Percentiles rank a stretch among this genome's conserved stretches.
Evolutionary conservation across 2,888 invertebrate genomes (phyloP).

Genomic region (Lamellibrachia satsuma): DNA sequence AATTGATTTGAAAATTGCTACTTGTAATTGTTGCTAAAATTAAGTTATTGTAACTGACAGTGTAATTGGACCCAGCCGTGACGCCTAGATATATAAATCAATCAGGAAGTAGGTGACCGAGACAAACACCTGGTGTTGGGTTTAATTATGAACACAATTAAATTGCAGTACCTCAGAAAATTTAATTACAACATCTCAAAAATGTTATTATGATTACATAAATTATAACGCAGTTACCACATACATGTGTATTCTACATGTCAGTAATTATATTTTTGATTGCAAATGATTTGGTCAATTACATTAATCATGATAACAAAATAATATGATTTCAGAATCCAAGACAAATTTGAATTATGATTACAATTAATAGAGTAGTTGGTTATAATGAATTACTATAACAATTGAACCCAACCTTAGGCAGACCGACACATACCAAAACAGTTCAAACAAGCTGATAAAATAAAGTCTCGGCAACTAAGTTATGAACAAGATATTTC

Average conservation of each 20-base stretch:
- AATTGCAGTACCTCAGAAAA: background rate
- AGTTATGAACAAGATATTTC: background rate
- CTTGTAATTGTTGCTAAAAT: background rate
- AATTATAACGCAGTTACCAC: too few species aligned
- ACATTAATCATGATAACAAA: background rate
- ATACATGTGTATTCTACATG: too few species aligned
- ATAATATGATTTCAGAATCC: background rate
- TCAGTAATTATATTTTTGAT: background rate
- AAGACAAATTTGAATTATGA: background rate
- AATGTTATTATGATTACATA: too few species aligned
- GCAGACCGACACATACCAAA: background rate
- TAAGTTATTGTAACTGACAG: background rate
- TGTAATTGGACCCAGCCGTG: background rate
- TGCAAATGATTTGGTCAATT: background rate
- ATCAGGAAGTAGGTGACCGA: background rate
- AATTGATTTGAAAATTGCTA: background rate
- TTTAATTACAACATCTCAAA: too few species aligned
- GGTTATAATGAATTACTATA: background rate
- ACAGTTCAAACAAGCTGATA: background rate
- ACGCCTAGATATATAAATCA: background rate
- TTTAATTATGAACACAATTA: background rate
- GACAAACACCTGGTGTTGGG: background rate
- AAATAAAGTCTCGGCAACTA: background rate
- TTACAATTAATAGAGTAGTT: background rate
- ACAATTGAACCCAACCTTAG: slow-evolving; percentile 1